phyloP scores from a whole-genome alignment of 2,113 vertebrate genomes.

The Ciconia maguari region DNA sequence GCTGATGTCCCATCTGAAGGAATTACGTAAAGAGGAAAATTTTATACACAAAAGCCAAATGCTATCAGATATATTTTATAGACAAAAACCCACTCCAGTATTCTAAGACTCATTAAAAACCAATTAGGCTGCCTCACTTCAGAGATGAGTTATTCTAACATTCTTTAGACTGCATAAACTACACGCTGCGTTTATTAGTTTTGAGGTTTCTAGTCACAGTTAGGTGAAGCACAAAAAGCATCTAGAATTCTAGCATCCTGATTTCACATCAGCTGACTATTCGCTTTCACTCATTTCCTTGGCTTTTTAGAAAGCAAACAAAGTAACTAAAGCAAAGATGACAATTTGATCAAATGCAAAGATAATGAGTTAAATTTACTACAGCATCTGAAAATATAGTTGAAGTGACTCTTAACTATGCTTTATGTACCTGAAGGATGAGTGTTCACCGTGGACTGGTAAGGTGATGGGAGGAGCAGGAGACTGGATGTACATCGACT shows the following conservation, averaged over 20 bases:
- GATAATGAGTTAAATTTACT: background rate
- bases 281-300: background rate
- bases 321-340: background rate
- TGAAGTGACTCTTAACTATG: background rate
- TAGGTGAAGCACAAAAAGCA: background rate
- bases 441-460: conserved; percentile 78
- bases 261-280: background rate
- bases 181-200: accelerated
- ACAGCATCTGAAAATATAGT: background rate
- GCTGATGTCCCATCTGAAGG: background rate
- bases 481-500: conserved; percentile 73
- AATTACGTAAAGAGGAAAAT: background rate
- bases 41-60: background rate
- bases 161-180: background rate
- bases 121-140: background rate
- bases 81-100: background rate
- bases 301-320: background rate
- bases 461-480: conserved; percentile 72
- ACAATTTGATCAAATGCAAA: background rate
- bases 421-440: conserved; percentile 86
- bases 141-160: background rate
- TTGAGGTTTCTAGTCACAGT: background rate
- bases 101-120: background rate
- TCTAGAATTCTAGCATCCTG: background rate
- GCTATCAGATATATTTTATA: background rate